Evolutionary conservation across 2,113 vertebrate species (phyloP), one percentile per base, ranked within the genome.

Genomic region (Perca flavescens): DNA sequence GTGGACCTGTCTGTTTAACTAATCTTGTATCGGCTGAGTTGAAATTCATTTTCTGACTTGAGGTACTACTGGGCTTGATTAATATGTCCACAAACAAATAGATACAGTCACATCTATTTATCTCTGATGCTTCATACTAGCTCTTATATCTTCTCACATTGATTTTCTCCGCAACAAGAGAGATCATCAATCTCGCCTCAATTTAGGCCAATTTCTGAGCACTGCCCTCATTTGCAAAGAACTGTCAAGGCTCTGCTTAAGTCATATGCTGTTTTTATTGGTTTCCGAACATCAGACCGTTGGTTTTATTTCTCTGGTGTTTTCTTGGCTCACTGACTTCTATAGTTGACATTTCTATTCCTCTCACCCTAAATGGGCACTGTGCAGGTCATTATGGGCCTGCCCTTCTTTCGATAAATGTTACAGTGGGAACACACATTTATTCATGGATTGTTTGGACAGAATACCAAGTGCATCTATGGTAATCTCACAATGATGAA

Each of bases 51-150:
- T 85, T 86, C 77, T 74, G 79, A 92, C 75, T 65, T 77, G 83
- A 87, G 87, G 47, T 56, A 74, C 60, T 54, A 21, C 69, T 19
- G 17, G 47, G 52, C 19, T 84, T 89, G 78, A 91, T 90, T 90
- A 85, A 88, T 88, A 67, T 78, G 78, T 88, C 74, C 71, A 73
- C 74, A 82, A 85, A 90, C 84, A 89, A 92, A 92, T 87, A 73
- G 86, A 74, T 75, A 56, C 74, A 88, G 88, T 89, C 83, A 89
- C 36, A 13, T 92, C 85, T 87, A 22, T 86, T 92, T 92, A 84
- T 88, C 75, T 74, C 40, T 79, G 83, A 91, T 61, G 80, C 70
- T 66, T 87, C 80, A 63, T 28, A 64, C 69, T 12, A 22, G 54
- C 56, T 31, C 66, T 89, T 78, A 76, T 75, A 88, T 86, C 69